Evolutionary conservation across 2,888 invertebrate genomes (phyloP), one percentile per base, ranked within the genome.

Genomic region (Psylliodes chrysocephalus): DNA sequence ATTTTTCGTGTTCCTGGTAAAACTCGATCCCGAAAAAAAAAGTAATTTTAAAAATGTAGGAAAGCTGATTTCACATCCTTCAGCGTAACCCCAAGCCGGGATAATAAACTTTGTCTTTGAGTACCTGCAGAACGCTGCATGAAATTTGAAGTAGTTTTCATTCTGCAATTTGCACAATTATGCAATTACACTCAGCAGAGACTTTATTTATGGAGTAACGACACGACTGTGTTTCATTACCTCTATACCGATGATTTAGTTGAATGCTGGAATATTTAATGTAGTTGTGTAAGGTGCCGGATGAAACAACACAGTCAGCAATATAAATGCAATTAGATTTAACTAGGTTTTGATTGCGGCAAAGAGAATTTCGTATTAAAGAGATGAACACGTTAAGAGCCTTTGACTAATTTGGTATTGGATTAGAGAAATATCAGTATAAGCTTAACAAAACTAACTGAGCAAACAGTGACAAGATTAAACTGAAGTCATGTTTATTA

Each of bases 131-230:
- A 59, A 60, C 59, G n/a, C 30, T 38, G 49, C 47, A 60, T 63
- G 49, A 66, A 62, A 59, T 57, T 61, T 59, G 33, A 59, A 54
- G 59, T 28, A 59, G 66, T 54, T 52, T 66, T 30, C 59, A 63
- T 66, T 59, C 51, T 59, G 49, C 44, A 54, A 66, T 63, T 63
- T 49, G 66, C 22, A 60, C 56, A 63, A 63, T 66, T 66, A 66
- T 53, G 66, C 53, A 63, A 66, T 63, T 66, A 66, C 53, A 60
- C 44, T 63, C 25, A 28, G 47, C 47, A 42, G 54, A 56, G 35
- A 60, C 33, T 38, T 53, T 59, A 66, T 66, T 66, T 63, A 60
- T 63, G 44, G 55, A 63, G 56, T 63, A 63, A 63, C 63, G 60
- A 63, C 47, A 60, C 60, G 60, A 60, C 60, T 14, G 40, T 42